Conservation (phyloP, 2,888 invertebrate genomes). For the Metopia argyrocephala region DNA sequence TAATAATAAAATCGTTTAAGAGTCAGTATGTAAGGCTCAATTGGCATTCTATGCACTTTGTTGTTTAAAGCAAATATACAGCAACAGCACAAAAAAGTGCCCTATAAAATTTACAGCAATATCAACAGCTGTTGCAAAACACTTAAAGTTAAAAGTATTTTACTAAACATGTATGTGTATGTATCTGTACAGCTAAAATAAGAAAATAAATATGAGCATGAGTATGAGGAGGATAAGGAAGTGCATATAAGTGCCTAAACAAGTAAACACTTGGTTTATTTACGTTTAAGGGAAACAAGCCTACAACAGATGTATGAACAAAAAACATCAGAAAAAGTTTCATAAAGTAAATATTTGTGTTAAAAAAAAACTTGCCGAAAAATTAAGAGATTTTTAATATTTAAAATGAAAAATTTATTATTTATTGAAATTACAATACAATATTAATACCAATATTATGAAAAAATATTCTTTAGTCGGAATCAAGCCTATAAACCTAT, state of each 20-base stretch:
- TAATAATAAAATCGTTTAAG: background rate
- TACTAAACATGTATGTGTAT: background rate
- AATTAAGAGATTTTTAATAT: no score
- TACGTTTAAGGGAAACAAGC: slow-evolving; percentile 7
- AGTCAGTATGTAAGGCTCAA: slow-evolving; percentile 17
- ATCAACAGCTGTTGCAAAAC: background rate
- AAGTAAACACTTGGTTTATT: slow-evolving; percentile 40
- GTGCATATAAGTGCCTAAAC: background rate
- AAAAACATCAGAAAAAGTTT: background rate
- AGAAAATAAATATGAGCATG: background rate
- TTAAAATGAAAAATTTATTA: no score
- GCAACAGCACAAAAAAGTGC: slow-evolving; percentile 14
- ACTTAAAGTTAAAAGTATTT: slow-evolving; percentile 18
- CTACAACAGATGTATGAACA: background rate
- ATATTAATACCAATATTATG: no score
- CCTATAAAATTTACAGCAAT: background rate
- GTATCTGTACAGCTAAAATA: background rate
- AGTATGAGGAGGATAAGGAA: background rate
- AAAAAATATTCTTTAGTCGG: no score
- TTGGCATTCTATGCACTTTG: slow-evolving; percentile 47
- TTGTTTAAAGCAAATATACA: slow-evolving; percentile 42
- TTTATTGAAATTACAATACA: no score
- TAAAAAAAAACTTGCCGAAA: background rate
- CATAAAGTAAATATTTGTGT: background rate
- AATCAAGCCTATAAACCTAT: no score